phyloP scores from a whole-genome alignment of 2,888 invertebrate species.

The Stramonita haemastoma region DNA sequence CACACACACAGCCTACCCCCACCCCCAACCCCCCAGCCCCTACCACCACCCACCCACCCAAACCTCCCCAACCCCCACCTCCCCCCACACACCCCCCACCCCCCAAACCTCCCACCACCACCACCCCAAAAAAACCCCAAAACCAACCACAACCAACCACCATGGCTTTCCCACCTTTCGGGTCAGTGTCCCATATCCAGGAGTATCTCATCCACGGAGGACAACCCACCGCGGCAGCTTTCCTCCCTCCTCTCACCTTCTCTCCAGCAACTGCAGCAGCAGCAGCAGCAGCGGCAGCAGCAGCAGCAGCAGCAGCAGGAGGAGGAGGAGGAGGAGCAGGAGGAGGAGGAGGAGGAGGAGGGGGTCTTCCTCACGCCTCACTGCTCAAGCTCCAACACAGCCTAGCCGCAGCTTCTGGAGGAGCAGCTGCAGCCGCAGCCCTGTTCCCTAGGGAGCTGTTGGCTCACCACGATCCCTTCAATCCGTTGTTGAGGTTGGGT shows the following conservation, averaged over 20 bases:
- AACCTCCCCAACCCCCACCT: too few relatives aligned
- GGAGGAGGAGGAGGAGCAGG: too few relatives aligned
- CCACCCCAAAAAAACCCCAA: too few relatives aligned
- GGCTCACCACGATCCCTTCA: slow-evolving; percentile 46
- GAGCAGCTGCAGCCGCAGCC: slow-evolving; percentile 29
- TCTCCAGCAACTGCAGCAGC: neutral
- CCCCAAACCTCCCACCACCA: too few relatives aligned
- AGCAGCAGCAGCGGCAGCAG: too few relatives aligned
- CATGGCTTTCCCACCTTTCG: slow-evolving; percentile 19
- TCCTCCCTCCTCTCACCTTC: slow-evolving; percentile 41
- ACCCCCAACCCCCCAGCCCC: too few relatives aligned
- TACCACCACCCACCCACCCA: too few relatives aligned
- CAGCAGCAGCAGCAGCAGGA: too few relatives aligned
- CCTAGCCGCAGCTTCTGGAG: neutral
- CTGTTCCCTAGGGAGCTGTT: slow-evolving; percentile 43
- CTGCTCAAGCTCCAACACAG: slow-evolving; percentile 45
- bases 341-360: neutral
- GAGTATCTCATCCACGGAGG: slow-evolving; percentile 41
- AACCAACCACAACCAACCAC: neutral
- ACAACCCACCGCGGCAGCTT: slow-evolving; percentile 15
- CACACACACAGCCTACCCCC: too few relatives aligned
- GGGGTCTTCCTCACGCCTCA: slow-evolving; percentile 18
- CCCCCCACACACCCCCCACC: too few relatives aligned
- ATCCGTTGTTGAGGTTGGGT: slow-evolving; percentile 29
- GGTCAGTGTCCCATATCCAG: slow-evolving; percentile 17